A percentile compares a stretch with the other conserved stretches of the same genome.
Conservation (phyloP, 2,113 vertebrate species). For the Tricholaema leucomelas region DNA sequence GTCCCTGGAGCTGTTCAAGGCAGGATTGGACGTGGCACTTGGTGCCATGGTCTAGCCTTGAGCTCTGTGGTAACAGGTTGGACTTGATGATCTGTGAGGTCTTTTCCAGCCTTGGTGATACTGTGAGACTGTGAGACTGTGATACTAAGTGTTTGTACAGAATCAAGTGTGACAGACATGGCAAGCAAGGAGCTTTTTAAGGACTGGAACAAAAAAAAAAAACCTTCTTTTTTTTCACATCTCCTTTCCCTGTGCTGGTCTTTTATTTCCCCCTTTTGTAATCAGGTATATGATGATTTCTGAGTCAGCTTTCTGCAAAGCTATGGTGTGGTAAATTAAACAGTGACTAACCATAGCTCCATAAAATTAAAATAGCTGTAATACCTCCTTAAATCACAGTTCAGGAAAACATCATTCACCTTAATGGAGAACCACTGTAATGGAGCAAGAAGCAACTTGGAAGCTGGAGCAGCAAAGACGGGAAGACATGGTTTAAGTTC, state of each 20-base stretch:
- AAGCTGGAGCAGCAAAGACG: neutral
- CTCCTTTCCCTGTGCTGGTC: neutral
- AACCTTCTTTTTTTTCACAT: neutral
- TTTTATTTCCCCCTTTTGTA: neutral
- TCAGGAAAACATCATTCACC: slow-evolving; percentile 64
- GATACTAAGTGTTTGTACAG: too few relatives aligned
- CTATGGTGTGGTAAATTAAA: slow-evolving; percentile 40
- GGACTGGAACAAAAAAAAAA: neutral
- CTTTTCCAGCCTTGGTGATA: too few relatives aligned
- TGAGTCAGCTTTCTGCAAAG: slow-evolving; percentile 36
- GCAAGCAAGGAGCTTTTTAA: neutral
- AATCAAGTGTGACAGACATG: neutral
- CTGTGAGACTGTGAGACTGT: neutral
- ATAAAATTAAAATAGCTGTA: slow-evolving; percentile 50
- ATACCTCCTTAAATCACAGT: slow-evolving; percentile 35
- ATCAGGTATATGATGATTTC: neutral
- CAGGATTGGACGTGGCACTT: too few relatives aligned
- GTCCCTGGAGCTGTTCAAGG: too few relatives aligned
- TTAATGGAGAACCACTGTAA: slow-evolving; percentile 60
- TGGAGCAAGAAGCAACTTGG: slow-evolving; percentile 63
- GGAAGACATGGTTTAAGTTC: slow-evolving; percentile 44
- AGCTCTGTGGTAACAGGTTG: too few relatives aligned
- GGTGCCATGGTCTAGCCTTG: too few relatives aligned
- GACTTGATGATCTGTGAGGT: too few relatives aligned
- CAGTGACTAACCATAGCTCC: neutral